These are phyloP conservation scores for Calypte anna DNA, from an alignment of 2,113 vertebrate species.

Conservation along the genomic window DNA sequence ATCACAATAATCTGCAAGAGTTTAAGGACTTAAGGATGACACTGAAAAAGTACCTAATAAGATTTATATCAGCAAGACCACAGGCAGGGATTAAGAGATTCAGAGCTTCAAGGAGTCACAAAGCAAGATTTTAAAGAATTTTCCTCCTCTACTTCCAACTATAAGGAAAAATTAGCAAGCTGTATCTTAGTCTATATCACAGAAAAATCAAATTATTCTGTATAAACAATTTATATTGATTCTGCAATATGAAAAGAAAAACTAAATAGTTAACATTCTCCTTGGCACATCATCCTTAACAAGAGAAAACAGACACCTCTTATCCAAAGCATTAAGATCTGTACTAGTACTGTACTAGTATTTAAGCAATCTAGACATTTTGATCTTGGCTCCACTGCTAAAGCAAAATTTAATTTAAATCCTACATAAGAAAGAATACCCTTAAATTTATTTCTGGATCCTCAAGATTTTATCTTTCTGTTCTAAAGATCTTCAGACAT, in stretches of 20 bases:
- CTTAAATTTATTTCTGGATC: not conserved
- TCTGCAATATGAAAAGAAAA: rapidly evolving
- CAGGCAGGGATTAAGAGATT: not conserved
- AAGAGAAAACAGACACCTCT: not conserved
- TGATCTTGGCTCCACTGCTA: not conserved
- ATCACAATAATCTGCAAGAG: not conserved
- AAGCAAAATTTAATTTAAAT: not conserved
- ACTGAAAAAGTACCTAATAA: not conserved
- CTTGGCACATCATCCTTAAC: not conserved
- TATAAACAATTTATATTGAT: not conserved
- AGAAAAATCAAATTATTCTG: not conserved
- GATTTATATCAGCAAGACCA: not conserved
- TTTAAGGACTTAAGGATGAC: not conserved
- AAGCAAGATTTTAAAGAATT: not conserved
- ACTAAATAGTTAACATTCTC: not conserved
- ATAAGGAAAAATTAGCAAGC: not conserved
- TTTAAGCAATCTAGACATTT: not conserved
- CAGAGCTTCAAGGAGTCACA: not conserved
- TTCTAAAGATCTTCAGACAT: not conserved
- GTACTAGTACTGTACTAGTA: not conserved
- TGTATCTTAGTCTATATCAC: not conserved
- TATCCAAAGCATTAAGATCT: not conserved
- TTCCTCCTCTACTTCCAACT: not conserved
- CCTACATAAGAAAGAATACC: not conserved
- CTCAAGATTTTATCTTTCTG: not conserved